Conservation (phyloP, 2,113 vertebrate species). For the Noturus placidus region DNA sequence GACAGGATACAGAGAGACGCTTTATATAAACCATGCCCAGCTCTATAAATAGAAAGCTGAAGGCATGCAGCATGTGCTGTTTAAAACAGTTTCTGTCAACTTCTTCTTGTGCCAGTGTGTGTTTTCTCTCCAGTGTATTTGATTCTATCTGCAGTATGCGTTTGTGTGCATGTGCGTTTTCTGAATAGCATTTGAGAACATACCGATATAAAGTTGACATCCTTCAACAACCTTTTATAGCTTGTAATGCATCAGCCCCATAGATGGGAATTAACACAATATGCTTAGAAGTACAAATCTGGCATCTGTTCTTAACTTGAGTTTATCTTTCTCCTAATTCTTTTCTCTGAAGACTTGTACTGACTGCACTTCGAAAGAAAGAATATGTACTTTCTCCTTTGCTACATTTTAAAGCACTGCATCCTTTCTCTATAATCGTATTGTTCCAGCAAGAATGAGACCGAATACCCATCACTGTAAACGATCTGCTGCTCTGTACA, state of each 20-base stretch:
- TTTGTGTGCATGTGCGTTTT: slow-evolving; percentile 7
- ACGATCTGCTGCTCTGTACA: background rate
- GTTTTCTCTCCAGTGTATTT: background rate
- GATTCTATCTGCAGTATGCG: slow-evolving; percentile 2
- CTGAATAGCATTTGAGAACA: background rate
- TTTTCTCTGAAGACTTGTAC: background rate
- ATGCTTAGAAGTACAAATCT: background rate
- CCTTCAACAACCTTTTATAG: background rate
- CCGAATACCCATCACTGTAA: background rate
- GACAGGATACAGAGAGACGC: slow-evolving; percentile 1
- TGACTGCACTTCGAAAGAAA: background rate
- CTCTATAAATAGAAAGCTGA: slow-evolving; percentile 32
- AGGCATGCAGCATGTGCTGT: slow-evolving; percentile 26
- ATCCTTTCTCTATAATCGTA: background rate
- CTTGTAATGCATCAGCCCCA: background rate
- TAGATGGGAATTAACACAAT: background rate
- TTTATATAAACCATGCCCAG: slow-evolving; percentile 25
- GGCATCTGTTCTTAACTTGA: background rate
- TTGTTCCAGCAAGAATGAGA: background rate
- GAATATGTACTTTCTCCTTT: background rate
- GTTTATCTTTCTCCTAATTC: background rate
- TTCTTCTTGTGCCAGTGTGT: background rate
- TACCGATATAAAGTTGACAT: background rate
- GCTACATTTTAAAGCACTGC: background rate
- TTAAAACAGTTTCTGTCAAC: slow-evolving; percentile 17